Percentiles rank a stretch among this genome's conserved stretches.
These are phyloP conservation scores for Trematocara nigrifrons DNA, from an alignment of 2,113 vertebrate species.

Conservation along the genomic window DNA sequence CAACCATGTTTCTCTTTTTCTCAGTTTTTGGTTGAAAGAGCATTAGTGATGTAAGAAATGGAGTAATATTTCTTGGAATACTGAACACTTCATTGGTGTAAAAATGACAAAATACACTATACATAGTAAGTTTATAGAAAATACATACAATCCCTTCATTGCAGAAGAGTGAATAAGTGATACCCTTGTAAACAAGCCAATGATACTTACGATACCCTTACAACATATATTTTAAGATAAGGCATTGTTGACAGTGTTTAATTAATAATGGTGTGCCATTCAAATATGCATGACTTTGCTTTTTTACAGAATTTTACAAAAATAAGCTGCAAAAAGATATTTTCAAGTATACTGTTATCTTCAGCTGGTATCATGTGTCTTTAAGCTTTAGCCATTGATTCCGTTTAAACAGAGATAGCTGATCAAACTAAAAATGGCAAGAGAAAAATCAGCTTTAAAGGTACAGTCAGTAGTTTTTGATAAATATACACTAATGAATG, in stretches of 20 bases:
- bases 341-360: background rate
- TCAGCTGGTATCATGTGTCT: background rate
- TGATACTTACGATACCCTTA: background rate
- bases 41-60: background rate
- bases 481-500: background rate
- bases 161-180: background rate
- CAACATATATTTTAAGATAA: background rate
- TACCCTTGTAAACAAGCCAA: background rate
- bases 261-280: background rate
- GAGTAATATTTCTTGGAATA: background rate
- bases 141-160: background rate
- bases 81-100: background rate
- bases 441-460: background rate
- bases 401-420: accelerated
- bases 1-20: background rate
- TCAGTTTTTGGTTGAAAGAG: background rate
- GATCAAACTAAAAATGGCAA: background rate
- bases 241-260: background rate
- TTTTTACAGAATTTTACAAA: background rate
- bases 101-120: background rate
- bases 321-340: background rate
- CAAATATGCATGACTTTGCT: background rate
- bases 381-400: background rate
- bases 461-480: background rate
- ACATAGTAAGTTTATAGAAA: background rate